Evolutionary conservation across 2,888 invertebrate genomes (phyloP).

Genomic region (Apotomis turbidana): DNA sequence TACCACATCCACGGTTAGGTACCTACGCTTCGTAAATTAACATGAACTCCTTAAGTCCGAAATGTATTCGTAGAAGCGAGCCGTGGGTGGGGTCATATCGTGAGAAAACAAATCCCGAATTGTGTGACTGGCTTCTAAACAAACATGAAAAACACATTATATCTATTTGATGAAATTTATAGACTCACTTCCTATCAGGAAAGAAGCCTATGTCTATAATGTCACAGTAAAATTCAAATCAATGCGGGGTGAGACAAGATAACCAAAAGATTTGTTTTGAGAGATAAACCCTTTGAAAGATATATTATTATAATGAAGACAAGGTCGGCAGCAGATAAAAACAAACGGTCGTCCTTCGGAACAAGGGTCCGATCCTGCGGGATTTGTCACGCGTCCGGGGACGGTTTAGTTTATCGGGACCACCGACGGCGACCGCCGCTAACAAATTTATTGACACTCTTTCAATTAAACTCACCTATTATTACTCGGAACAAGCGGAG

Average conservation of each 20-base stretch:
- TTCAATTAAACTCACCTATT: constrained; percentile 81
- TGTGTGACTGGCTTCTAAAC: constrained; percentile 61
- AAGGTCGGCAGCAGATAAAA: constrained; percentile 75
- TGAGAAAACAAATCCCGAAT: constrained; percentile 75
- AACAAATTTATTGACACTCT: constrained; percentile 84
- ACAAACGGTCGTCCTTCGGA: constrained; percentile 68
- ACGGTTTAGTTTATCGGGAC: constrained; percentile 72
- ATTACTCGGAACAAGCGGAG: constrained; percentile 72
- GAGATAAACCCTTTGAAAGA: constrained; percentile 68
- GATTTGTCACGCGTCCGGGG: constrained; percentile 63
- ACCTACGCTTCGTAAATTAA: constrained; percentile 66
- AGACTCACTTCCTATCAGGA: constrained; percentile 16
- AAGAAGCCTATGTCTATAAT: constrained; percentile 31
- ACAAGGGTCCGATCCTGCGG: constrained; percentile 71
- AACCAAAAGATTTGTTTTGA: constrained; percentile 59
- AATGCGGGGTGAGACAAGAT: constrained; percentile 57
- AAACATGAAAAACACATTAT: constrained; percentile 43
- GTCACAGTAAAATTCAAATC: constrained; percentile 33
- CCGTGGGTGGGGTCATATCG: constrained; percentile 67
- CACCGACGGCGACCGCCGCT: constrained; percentile 73
- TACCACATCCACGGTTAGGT: constrained; percentile 58
- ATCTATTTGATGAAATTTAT: constrained; percentile 35
- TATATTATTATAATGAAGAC: constrained; percentile 78
- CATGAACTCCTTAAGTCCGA: constrained; percentile 67
- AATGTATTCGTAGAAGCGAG: constrained; percentile 73